Evolutionary conservation across 2,888 invertebrate species (phyloP).

Genomic region (Tridacna crocea): DNA sequence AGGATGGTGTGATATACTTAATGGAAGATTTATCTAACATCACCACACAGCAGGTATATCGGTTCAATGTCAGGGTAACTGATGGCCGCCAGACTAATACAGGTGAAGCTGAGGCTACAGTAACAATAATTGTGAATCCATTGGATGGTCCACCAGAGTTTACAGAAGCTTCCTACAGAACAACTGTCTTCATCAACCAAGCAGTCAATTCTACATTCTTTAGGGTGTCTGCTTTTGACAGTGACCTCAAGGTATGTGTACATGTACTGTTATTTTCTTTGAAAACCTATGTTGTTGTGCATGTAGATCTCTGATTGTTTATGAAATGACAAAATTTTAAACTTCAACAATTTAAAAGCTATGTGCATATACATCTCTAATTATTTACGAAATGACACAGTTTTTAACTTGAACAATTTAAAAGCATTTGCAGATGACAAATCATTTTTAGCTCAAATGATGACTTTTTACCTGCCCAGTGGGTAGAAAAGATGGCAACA

Average conservation of each 20-base stretch:
- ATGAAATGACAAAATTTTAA: no score
- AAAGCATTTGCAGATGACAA: no score
- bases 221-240: slow-evolving; percentile 47
- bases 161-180: slow-evolving; percentile 27
- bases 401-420: no score
- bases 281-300: no score
- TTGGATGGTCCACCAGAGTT: slow-evolving; percentile 71
- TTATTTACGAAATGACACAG: no score
- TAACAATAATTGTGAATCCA: slow-evolving; percentile 66
- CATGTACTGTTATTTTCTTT: no score
- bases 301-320: no score
- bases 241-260: slow-evolving; percentile 45
- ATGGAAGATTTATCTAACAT: slow-evolving; percentile 39
- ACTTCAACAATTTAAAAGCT: no score
- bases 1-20: slow-evolving; percentile 57
- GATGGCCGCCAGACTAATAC: slow-evolving; percentile 66
- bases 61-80: slow-evolving; percentile 59
- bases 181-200: slow-evolving; percentile 67
- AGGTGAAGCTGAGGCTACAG: slow-evolving; percentile 55
- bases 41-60: slow-evolving; percentile 12
- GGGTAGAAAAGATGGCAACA: no score
- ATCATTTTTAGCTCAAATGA: no score
- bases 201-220: slow-evolving; percentile 59
- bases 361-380: no score
- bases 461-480: no score